These are phyloP conservation scores for Parotocinclus haroldoi DNA, from an alignment of 2,797 vertebrate genomes.

Conservation along the genomic window DNA sequence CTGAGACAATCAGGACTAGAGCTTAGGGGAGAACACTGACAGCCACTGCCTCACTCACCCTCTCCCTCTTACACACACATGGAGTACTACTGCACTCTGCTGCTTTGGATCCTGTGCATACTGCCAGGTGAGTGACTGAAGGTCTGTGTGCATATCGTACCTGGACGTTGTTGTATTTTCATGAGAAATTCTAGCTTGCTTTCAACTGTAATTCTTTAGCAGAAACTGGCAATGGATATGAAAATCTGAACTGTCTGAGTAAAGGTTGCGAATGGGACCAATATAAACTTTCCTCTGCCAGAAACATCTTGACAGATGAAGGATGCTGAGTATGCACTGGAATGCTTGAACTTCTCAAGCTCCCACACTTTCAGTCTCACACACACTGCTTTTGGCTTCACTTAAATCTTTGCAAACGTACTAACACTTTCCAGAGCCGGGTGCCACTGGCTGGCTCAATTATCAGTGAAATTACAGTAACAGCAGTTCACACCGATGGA, in stretches of 20 bases:
- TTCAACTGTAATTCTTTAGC: background rate
- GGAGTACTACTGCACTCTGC: slow-evolving; percentile 82
- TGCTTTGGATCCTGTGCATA: slow-evolving; percentile 81
- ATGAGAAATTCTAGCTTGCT: background rate
- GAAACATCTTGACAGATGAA: slow-evolving; percentile 22
- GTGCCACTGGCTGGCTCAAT: slow-evolving; percentile 63
- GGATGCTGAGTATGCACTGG: slow-evolving; percentile 40
- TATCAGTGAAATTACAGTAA: slow-evolving; percentile 61
- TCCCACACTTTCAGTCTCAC: slow-evolving; percentile 25
- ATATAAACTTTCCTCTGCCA: slow-evolving; percentile 20
- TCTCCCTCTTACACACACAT: slow-evolving; percentile 63
- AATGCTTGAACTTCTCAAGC: slow-evolving; percentile 27
- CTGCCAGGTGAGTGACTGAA: slow-evolving; percentile 77
- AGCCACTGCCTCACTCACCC: slow-evolving; percentile 57
- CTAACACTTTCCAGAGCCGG: slow-evolving; percentile 48
- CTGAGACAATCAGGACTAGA: slow-evolving; percentile 69
- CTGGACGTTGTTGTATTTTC: slow-evolving; percentile 4
- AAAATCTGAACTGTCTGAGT: slow-evolving; percentile 5
- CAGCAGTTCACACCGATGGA: slow-evolving; percentile 41
- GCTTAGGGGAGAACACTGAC: slow-evolving; percentile 63
- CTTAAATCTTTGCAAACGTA: background rate
- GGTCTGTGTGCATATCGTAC: slow-evolving; percentile 19
- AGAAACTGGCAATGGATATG: background rate
- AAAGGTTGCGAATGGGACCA: slow-evolving; percentile 28
- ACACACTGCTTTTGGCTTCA: too few relatives aligned